Conservation (phyloP, 2,113 vertebrate species). For the Pterocles gutturalis region DNA sequence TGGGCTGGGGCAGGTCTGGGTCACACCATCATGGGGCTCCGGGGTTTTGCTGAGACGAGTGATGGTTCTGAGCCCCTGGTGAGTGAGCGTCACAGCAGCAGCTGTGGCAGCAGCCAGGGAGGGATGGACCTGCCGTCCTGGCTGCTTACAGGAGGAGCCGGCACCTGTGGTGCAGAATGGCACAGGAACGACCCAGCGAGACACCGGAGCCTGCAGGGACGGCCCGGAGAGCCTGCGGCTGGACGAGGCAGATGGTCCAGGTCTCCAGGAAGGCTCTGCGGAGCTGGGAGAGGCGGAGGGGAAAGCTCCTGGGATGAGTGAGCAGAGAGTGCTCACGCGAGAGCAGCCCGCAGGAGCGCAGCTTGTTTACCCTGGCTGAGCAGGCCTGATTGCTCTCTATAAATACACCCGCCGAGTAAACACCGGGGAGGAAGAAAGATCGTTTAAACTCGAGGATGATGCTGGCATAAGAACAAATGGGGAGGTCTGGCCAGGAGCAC, state of each 20-base stretch:
- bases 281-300: not conserved
- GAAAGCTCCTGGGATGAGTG: conserved; percentile 44
- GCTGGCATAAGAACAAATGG: conserved; percentile 61
- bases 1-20: not conserved
- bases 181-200: not conserved
- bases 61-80: not conserved
- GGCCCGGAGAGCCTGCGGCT: not conserved
- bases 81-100: not conserved
- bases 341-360: conserved; percentile 46
- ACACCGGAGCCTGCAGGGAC: not conserved
- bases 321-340: conserved; percentile 1
- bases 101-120: not conserved
- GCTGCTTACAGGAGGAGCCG: not conserved
- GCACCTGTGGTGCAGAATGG: not conserved
- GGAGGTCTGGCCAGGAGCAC: conserved; percentile 19
- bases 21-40: fast-evolving
- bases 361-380: conserved; percentile 73
- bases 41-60: not conserved
- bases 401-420: conserved; percentile 68
- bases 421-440: conserved; percentile 55
- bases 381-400: conserved; percentile 74
- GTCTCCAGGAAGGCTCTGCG: not conserved
- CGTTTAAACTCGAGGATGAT: conserved; percentile 52
- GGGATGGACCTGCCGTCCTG: not conserved
- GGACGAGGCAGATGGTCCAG: fast-evolving